A percentile compares a stretch with the other conserved stretches of the same genome.
phyloP scores from a whole-genome alignment of 2,888 invertebrate species.

The Microctonus brassicae region DNA sequence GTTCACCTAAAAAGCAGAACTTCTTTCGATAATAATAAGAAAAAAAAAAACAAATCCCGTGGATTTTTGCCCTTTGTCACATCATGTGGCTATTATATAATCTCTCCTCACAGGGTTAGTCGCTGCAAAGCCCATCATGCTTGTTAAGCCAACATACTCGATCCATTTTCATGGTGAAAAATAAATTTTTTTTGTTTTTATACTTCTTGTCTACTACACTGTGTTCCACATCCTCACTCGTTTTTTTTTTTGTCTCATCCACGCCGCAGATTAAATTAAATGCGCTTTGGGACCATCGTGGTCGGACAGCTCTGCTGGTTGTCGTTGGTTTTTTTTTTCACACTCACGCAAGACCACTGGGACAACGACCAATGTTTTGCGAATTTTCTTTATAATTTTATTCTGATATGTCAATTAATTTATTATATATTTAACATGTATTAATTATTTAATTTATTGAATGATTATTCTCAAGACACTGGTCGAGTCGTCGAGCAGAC shows the following conservation, averaged over 20 bases:
- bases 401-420: background rate
- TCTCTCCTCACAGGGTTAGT: conserved; percentile 61
- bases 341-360: conserved; percentile 40
- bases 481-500: conserved; percentile 45
- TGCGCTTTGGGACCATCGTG: conserved; percentile 40
- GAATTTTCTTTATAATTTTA: conserved; percentile 22
- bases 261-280: conserved; percentile 30
- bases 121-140: conserved; percentile 70
- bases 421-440: background rate
- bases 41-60: conserved; percentile 2
- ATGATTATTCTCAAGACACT: conserved; percentile 44
- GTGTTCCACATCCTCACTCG: conserved; percentile 25
- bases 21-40: background rate
- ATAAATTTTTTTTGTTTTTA: conserved; percentile 30
- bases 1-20: conserved; percentile 14
- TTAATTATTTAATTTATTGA: background rate
- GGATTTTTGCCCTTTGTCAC: conserved; percentile 21
- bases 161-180: conserved; percentile 5
- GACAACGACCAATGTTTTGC: conserved; percentile 18
- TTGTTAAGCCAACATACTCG: conserved; percentile 67
- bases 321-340: background rate
- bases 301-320: conserved; percentile 32
- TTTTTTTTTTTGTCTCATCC: conserved; percentile 34
- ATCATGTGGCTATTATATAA: conserved; percentile 32
- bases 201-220: conserved; percentile 11